Evolutionary conservation across 2,113 vertebrate species (phyloP), one percentile per base, ranked within the genome.

Genomic region (Tautogolabrus adspersus): DNA sequence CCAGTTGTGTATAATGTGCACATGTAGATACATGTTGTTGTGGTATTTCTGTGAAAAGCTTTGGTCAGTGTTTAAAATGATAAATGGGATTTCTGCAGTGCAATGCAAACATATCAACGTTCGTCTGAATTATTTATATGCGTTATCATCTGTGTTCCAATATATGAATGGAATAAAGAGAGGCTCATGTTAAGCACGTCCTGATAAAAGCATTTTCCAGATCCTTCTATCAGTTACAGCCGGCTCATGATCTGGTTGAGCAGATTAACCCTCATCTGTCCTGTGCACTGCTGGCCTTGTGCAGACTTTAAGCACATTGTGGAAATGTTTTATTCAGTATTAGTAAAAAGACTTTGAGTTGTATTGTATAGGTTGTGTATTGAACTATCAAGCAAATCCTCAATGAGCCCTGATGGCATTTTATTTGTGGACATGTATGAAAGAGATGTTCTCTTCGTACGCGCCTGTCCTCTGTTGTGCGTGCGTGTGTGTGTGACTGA

Each of bases 231-330:
- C 79, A 84, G 72, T 90, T 89, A 85, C 72, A 81, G 65, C 38
- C 23, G 42, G 77, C 77, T 89, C 82, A 84, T 88, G 84, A 85
- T 71, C 75, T 88, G 76, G 61, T 54, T 70, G 82, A 82, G 81
- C 77, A 90, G 89, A 92, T 90, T 89, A 93, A 89, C 78, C 76
- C 66, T 89, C 66, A 37, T 87, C 78, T 87, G 83, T 68, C 72
- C 72, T 18, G 40, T 77, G 73, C 86, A 76, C 79, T 76, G 60
- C 13, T 73, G 63, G 47, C 34, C 69, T 66, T 19, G 23, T 30
- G 10, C n/a, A 2, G 26, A 72, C 16, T 42, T 8, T 46, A 18
- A 54, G 22, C 38, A 52, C 60, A 61, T 21, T 69, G 18, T 42
- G 30, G 38, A 22, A 22, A 5, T 55, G 42, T 56, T 62, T 40